phyloP scores from a whole-genome alignment of 2,113 vertebrate species.

The Antechinus stuartii region DNA sequence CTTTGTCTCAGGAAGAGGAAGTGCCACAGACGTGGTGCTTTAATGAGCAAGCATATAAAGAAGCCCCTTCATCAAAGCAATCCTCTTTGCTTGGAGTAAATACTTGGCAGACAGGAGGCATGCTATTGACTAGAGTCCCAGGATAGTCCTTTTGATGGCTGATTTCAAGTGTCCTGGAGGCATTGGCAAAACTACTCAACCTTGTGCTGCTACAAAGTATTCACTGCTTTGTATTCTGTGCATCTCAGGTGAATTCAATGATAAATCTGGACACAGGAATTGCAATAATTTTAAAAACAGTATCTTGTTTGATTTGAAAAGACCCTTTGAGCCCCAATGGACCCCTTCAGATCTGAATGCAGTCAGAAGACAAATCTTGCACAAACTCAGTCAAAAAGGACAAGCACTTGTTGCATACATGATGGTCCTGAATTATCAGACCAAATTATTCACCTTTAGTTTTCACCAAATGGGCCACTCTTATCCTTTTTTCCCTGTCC shows the following conservation, averaged over 20 bases:
- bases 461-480: slow-evolving; percentile 41
- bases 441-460: slow-evolving; percentile 62
- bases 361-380: slow-evolving; percentile 48
- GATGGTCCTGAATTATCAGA: slow-evolving; percentile 68
- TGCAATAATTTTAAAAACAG: slow-evolving; percentile 53
- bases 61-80: slow-evolving; percentile 20
- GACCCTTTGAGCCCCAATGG: slow-evolving; percentile 36
- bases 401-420: slow-evolving; percentile 49
- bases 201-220: slow-evolving; percentile 57
- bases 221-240: slow-evolving; percentile 31
- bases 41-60: slow-evolving; percentile 39
- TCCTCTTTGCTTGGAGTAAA: slow-evolving; percentile 66
- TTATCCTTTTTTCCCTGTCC: slow-evolving; percentile 48
- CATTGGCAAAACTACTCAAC: not conserved
- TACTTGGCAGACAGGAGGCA: slow-evolving; percentile 34
- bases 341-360: slow-evolving; percentile 66
- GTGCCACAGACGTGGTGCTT: not conserved
- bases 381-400: slow-evolving; percentile 58
- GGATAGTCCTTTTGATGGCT: slow-evolving; percentile 40
- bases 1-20: slow-evolving; percentile 35
- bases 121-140: slow-evolving; percentile 54
- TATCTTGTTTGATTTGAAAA: slow-evolving; percentile 68
- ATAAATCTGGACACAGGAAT: slow-evolving; percentile 63
- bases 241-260: slow-evolving; percentile 63
- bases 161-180: slow-evolving; percentile 50